Conservation (phyloP, 2,797 vertebrate species). For the Neosalanx taihuensis region DNA sequence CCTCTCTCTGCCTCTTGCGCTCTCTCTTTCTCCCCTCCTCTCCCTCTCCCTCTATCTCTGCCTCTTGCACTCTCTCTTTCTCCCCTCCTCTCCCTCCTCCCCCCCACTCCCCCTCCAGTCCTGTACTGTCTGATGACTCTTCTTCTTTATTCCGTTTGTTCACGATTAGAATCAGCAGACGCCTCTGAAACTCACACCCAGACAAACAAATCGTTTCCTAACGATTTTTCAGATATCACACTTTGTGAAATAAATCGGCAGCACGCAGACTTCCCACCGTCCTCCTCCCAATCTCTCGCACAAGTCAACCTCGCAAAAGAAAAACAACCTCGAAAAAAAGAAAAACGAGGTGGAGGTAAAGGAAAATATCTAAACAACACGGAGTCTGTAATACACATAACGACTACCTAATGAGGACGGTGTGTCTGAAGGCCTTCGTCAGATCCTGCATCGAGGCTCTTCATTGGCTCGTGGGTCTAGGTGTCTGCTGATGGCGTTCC, state of each 20-base stretch:
- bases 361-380: no score
- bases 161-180: conserved; percentile 67
- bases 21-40: neutral
- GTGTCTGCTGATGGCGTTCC: conserved; percentile 67
- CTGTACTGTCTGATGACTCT: conserved; percentile 29
- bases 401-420: conserved; percentile 67
- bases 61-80: conserved; percentile 6
- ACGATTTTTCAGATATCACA: conserved; percentile 55
- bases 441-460: conserved; percentile 65
- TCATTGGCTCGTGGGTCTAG: conserved; percentile 67
- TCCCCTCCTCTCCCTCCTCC: neutral
- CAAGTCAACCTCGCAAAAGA: conserved; percentile 40
- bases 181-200: conserved; percentile 60
- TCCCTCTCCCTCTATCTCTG: neutral
- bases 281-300: neutral
- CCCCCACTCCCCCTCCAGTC: neutral
- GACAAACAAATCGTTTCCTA: conserved; percentile 55
- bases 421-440: conserved; percentile 73
- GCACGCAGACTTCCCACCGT: conserved; percentile 14
- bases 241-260: conserved; percentile 53
- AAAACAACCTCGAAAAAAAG: conserved; percentile 18
- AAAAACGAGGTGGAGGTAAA: no score
- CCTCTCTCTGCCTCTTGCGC: conserved; percentile 26
- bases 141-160: conserved; percentile 62
- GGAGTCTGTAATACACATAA: conserved; percentile 63